Conservation (phyloP, 2,888 invertebrate species). For the Tetragonisca angustula region DNA sequence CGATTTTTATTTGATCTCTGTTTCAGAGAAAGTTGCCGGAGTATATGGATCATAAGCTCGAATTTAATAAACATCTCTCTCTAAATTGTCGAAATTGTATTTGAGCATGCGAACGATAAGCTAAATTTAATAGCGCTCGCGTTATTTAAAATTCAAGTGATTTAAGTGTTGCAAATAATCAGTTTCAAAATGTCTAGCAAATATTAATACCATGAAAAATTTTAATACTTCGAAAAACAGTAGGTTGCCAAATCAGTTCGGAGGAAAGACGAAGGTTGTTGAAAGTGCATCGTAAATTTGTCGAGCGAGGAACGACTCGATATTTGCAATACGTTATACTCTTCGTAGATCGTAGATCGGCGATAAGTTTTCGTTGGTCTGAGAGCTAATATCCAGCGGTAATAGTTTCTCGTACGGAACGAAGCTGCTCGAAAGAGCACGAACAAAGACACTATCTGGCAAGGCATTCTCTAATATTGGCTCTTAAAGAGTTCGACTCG, state of each 20-base stretch:
- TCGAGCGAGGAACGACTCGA: not conserved
- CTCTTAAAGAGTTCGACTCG: conserved; percentile 44
- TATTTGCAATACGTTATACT: conserved; percentile 16
- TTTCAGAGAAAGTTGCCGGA: not conserved
- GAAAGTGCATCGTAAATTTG: not conserved
- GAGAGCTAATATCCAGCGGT: conserved; percentile 27
- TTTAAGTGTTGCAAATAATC: too few species aligned
- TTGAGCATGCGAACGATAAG: too few species aligned
- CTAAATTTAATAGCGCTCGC: too few species aligned
- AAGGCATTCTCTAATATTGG: conserved; percentile 46
- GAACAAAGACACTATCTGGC: conserved; percentile 52
- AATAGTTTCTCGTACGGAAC: conserved; percentile 37
- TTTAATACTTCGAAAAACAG: not conserved
- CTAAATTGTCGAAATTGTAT: too few species aligned
- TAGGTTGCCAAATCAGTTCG: not conserved
- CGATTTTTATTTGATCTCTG: not conserved
- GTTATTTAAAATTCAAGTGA: too few species aligned
- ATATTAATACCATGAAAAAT: not conserved
- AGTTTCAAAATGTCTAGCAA: too few species aligned
- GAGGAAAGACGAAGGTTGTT: not conserved
- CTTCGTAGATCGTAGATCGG: conserved; percentile 2
- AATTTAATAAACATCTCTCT: not conserved
- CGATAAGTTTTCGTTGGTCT: conserved; percentile 23
- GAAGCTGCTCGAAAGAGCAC: conserved; percentile 37
- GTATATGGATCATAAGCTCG: not conserved